A percentile compares a stretch with the other conserved stretches of the same genome.
Conservation (phyloP, 1,140 invertebrate species). For the Drosophila mayri region DNA sequence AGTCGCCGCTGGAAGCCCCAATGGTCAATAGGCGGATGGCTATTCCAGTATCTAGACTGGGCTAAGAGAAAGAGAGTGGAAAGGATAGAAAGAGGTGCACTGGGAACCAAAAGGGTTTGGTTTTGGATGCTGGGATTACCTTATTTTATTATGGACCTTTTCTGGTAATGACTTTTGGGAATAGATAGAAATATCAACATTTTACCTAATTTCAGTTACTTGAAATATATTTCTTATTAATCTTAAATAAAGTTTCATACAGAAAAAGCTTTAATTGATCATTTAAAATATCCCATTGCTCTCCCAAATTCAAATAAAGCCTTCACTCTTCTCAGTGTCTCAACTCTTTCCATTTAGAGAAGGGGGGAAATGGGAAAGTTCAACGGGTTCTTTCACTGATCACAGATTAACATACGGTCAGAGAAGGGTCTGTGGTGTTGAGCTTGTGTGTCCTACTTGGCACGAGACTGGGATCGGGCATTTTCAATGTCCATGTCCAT, state of each 20-base stretch:
- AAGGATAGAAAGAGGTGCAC: constrained; percentile 16
- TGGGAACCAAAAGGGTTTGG: background rate
- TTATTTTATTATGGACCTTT: background rate
- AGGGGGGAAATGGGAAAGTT: constrained; percentile 63
- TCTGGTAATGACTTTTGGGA: background rate
- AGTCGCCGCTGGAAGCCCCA: constrained; percentile 59
- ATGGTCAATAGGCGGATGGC: constrained; percentile 44
- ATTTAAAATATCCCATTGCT: background rate
- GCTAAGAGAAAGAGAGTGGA: too few relatives aligned
- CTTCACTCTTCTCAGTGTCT: constrained; percentile 3
- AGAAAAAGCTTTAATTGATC: background rate
- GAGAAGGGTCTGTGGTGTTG: constrained; percentile 64
- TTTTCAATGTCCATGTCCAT: constrained; percentile 71
- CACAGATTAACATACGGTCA: constrained; percentile 77
- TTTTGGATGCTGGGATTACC: background rate
- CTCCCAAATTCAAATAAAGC: background rate
- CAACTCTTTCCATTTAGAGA: constrained; percentile 2
- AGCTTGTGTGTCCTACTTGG: constrained; percentile 68
- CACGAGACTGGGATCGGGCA: constrained; percentile 46
- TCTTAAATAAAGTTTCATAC: too few relatives aligned
- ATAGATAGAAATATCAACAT: background rate
- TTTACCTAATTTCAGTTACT: too few relatives aligned
- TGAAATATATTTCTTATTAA: too few relatives aligned
- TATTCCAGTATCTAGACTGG: constrained; percentile 15
- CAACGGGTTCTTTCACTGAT: constrained; percentile 77